Evolutionary conservation across 2,888 invertebrate genomes (phyloP), one percentile per base, ranked within the genome.

Genomic region (Tetramorium bicarinatum): DNA sequence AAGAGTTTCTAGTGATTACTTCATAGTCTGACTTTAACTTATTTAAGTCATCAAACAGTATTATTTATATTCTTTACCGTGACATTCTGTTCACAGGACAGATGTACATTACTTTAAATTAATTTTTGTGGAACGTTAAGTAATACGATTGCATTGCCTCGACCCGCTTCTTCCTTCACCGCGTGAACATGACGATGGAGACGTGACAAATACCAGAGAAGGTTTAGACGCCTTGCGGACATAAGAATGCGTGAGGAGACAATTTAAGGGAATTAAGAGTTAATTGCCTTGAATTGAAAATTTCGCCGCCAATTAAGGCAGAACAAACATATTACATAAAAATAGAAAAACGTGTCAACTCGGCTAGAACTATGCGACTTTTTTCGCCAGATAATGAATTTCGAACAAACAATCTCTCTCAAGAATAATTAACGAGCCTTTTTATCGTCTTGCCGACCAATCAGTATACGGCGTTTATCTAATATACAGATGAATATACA

Each of bases 251-350:
- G 72, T 80, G 72, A 80, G 38, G 34, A 49, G 59, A 72, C 59
- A 72, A 80, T 80, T 80, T 61, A 61, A 34, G 25, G 18, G 72
- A 72, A 80, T 80, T 80, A 72, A 71, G 25, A 47, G 34, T 80
- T 80, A 80, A 71, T 80, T 80, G 72, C 47, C 38, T 80, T 72
- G 47, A 80, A 80, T 80, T 80, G 72, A 72, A 79, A 72, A 80
- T 72, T 80, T 80, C 47, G 38, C 79, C 79, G 79, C 72, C 72
- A 71, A 72, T 72, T 71, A 13, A 59, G 34, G 13, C 34, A 15
- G 18, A 71, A 71, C 34, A 18, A 80, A n/a, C 47, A 13, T 21
- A 72, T 69, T 59, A 38, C 44, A 15, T 21, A 25, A 21, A 79
- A 71, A 61, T 49, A 61, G 59, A 59, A 61, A 80, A 80, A 80